Conservation (phyloP, 2,113 vertebrate genomes). For the Thinocorus orbignyianus region DNA sequence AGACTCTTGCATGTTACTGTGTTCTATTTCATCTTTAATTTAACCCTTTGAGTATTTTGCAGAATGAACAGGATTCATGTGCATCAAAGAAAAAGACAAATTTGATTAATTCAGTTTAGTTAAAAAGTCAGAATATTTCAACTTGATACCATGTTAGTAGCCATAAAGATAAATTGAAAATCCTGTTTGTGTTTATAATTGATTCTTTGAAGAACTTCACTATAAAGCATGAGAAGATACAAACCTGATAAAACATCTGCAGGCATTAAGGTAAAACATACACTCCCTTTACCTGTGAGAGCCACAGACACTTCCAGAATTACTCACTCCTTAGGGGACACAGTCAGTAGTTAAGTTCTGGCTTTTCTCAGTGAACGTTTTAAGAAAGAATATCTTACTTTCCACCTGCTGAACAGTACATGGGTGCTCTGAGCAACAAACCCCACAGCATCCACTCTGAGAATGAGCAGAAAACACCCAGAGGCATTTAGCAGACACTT, state of each 20-base stretch:
- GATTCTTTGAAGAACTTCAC: background rate
- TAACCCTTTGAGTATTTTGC: conserved; percentile 59
- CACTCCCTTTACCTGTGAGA: background rate
- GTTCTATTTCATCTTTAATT: conserved; percentile 64
- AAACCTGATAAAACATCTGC: background rate
- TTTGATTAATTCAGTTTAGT: background rate
- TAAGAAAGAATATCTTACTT: background rate
- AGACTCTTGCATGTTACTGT: background rate
- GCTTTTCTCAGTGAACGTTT: background rate
- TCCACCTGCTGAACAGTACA: background rate
- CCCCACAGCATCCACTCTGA: background rate
- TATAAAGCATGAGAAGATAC: background rate
- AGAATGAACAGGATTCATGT: background rate
- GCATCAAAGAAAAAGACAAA: conserved; percentile 19
- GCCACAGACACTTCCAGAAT: background rate
- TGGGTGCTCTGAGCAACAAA: background rate
- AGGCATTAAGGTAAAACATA: background rate
- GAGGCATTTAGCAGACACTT: background rate
- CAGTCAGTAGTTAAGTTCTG: background rate
- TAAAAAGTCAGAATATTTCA: conserved; percentile 13
- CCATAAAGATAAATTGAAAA: background rate
- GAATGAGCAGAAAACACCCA: background rate
- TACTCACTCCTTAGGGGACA: background rate
- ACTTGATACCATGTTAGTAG: background rate
- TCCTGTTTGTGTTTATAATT: background rate